phyloP scores from a whole-genome alignment of 2,113 vertebrate genomes.

The Acinonyx jubatus region DNA sequence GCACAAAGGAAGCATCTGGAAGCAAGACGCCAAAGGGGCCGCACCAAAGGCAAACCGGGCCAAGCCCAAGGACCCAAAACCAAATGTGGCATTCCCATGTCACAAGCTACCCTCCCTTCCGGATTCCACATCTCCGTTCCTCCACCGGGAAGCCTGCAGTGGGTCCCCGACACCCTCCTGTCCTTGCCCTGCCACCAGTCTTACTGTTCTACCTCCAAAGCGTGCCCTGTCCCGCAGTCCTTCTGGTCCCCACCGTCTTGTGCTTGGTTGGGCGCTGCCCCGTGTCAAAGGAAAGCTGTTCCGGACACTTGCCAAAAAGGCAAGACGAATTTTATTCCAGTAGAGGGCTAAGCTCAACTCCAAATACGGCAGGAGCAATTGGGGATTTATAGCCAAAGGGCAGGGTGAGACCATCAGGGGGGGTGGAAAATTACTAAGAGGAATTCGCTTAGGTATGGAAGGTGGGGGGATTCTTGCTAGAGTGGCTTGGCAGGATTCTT shows the following conservation, averaged over 20 bases:
- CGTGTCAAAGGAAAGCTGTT: not conserved
- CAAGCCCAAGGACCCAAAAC: not conserved
- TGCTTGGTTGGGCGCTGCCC: not conserved
- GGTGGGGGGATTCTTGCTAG: not conserved
- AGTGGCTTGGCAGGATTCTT: not conserved
- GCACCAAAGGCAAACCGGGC: not conserved
- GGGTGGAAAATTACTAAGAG: not conserved
- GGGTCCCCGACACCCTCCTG: too few species aligned
- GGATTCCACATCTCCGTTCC: not conserved
- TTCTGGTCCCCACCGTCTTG: not conserved
- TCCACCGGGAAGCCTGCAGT: accelerated
- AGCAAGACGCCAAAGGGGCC: not conserved
- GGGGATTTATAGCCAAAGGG: too few species aligned
- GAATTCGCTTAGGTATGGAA: not conserved
- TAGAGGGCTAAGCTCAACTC: not conserved
- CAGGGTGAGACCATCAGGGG: not conserved
- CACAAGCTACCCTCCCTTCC: not conserved
- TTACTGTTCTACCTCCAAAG: not conserved
- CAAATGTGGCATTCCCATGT: not conserved
- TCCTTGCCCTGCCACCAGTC: not conserved
- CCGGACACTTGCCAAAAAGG: not conserved
- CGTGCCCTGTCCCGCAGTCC: not conserved
- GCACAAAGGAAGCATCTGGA: not conserved
- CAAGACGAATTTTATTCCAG: not conserved
- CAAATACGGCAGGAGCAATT: not conserved